Evolutionary conservation across 2,113 vertebrate genomes (phyloP).

Genomic region (Anolis carolinensis): DNA sequence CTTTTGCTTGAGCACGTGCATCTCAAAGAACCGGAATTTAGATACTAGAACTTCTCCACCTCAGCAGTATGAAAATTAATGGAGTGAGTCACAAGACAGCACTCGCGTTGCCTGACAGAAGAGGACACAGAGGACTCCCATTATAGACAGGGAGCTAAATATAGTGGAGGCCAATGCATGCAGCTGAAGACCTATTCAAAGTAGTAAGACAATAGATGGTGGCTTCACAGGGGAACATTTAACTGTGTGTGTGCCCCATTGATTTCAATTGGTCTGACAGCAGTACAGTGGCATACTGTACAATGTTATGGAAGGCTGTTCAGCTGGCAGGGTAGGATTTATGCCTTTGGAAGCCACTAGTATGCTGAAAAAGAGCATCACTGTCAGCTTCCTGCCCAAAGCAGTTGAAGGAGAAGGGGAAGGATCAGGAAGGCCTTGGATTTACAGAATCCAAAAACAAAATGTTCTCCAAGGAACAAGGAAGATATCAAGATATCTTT

Average conservation of each 20-base stretch:
- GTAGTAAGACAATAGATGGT: too few relatives aligned
- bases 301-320: too few relatives aligned
- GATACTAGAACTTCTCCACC: not conserved
- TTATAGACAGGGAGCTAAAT: not conserved
- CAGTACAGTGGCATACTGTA: not conserved
- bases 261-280: not conserved
- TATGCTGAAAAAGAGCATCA: not conserved
- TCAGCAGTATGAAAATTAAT: not conserved
- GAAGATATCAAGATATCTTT: not conserved
- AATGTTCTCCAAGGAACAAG: not conserved
- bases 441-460: not conserved
- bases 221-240: not conserved
- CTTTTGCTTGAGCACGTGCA: not conserved
- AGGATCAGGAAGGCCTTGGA: not conserved
- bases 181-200: not conserved
- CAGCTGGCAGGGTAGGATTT: not conserved
- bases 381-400: not conserved
- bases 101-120: not conserved
- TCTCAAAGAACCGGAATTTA: not conserved
- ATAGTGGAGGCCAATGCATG: not conserved
- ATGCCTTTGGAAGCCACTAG: not conserved
- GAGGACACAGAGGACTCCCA: not conserved
- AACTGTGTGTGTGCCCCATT: not conserved
- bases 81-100: not conserved
- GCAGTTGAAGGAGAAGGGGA: not conserved